A percentile compares a stretch with the other conserved stretches of the same genome.
Conservation (phyloP, 2,888 invertebrate genomes). For the Scaptomyza reducta region DNA sequence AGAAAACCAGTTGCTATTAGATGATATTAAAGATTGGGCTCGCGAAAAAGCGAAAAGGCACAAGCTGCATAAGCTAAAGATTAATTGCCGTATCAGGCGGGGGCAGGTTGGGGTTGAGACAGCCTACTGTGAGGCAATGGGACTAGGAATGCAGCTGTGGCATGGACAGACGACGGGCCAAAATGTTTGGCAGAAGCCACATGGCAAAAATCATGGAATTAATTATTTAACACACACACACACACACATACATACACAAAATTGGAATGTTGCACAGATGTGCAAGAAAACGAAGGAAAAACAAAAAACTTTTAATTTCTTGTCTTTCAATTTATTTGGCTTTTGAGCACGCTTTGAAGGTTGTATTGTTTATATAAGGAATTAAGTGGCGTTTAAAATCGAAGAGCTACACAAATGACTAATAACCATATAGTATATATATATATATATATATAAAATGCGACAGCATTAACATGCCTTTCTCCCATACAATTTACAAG, state of each 20-base stretch:
- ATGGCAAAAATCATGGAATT: slow-evolving; percentile 52
- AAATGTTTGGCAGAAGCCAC: slow-evolving; percentile 53
- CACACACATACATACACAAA: neutral
- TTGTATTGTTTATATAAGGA: slow-evolving; percentile 39
- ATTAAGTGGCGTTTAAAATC: slow-evolving; percentile 27
- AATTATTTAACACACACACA: slow-evolving; percentile 50
- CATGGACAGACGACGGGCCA: slow-evolving; percentile 19
- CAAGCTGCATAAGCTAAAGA: slow-evolving; percentile 46
- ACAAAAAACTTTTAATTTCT: slow-evolving; percentile 39
- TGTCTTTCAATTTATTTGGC: slow-evolving; percentile 57
- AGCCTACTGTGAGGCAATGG: slow-evolving; percentile 21
- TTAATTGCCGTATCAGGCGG: slow-evolving; percentile 53
- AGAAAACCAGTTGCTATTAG: slow-evolving; percentile 58
- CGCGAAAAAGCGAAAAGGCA: slow-evolving; percentile 10
- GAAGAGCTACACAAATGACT: slow-evolving; percentile 35
- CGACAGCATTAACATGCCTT: slow-evolving; percentile 46
- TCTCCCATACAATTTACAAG: slow-evolving; percentile 60
- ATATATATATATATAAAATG: no score
- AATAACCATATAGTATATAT: neutral
- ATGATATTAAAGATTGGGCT: slow-evolving; percentile 19
- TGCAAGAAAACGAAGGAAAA: slow-evolving; percentile 26
- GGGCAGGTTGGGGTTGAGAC: neutral
- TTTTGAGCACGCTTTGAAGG: slow-evolving; percentile 61
- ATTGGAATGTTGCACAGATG: slow-evolving; percentile 72
- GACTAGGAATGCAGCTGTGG: slow-evolving; percentile 42